phyloP scores from a whole-genome alignment of 2,797 vertebrate species.

The Sparus aurata region DNA sequence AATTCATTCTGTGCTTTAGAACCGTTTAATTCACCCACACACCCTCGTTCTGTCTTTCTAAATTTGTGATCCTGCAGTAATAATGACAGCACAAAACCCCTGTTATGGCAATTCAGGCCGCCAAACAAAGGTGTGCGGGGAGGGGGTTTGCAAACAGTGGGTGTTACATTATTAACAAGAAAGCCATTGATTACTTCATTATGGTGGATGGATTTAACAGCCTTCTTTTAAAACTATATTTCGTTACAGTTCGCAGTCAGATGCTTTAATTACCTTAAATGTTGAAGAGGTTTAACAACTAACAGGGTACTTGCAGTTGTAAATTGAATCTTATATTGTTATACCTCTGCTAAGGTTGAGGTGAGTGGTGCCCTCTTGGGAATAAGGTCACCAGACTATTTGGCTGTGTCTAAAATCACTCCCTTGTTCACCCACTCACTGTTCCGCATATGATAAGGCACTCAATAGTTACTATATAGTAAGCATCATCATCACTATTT shows the following conservation, averaged over 20 bases:
- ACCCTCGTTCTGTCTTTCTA: slow-evolving; percentile 34
- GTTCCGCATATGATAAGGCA: neutral
- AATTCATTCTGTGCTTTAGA: slow-evolving; percentile 29
- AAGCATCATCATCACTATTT: neutral
- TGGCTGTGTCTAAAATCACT: neutral
- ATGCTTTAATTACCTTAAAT: neutral
- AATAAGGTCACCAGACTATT: neutral
- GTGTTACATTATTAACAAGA: slow-evolving; percentile 7
- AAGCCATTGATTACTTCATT: slow-evolving; percentile 7
- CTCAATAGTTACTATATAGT: neutral
- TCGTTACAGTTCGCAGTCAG: neutral
- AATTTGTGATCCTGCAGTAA: slow-evolving; percentile 58
- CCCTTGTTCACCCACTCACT: neutral
- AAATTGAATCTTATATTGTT: neutral
- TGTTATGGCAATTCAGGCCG: slow-evolving; percentile 13
- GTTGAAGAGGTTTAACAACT: neutral
- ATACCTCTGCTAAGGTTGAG: neutral
- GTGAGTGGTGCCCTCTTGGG: neutral
- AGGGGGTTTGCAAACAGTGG: neutral
- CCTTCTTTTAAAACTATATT: neutral
- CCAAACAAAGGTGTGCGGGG: slow-evolving; percentile 38
- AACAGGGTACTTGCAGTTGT: neutral
- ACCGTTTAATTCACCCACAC: slow-evolving; percentile 25
- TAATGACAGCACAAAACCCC: slow-evolving; percentile 50
- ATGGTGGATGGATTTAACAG: neutral